These are phyloP conservation scores for Neoaliturus tenellus DNA, from an alignment of 2,888 invertebrate genomes.

Conservation along the genomic window DNA sequence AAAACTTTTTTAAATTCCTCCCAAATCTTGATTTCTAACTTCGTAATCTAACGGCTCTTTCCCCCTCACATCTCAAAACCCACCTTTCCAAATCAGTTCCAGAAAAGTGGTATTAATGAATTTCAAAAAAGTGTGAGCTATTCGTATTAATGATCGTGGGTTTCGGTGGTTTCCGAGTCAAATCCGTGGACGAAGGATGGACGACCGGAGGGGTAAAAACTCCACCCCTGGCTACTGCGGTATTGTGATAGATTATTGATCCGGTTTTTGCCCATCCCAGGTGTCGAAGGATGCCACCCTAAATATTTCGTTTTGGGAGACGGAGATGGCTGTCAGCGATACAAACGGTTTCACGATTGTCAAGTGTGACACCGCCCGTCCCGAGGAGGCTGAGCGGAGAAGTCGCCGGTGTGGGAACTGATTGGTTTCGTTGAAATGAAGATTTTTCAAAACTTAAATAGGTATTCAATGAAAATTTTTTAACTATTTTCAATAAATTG, in stretches of 20 bases:
- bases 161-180: neutral
- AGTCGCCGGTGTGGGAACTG: neutral
- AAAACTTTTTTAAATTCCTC: too few relatives aligned
- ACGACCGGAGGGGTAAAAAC: neutral
- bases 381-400: neutral
- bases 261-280: slow-evolving; percentile 46
- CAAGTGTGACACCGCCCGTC: slow-evolving; percentile 10
- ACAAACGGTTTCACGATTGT: slow-evolving; percentile 35
- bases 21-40: too few relatives aligned
- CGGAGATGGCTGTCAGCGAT: slow-evolving; percentile 4
- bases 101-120: neutral
- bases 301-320: slow-evolving; percentile 10
- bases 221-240: neutral
- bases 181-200: slow-evolving; percentile 1
- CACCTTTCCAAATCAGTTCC: neutral
- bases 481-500: too few relatives aligned
- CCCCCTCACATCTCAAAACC: neutral
- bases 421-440: neutral
- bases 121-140: neutral
- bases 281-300: slow-evolving; percentile 41
- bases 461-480: too few relatives aligned
- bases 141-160: neutral
- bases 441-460: too few relatives aligned
- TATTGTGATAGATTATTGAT: slow-evolving; percentile 53
- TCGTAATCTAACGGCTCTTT: neutral